These are phyloP conservation scores for Steatornis caripensis DNA, from an alignment of 2,113 vertebrate genomes.

Conservation along the genomic window DNA sequence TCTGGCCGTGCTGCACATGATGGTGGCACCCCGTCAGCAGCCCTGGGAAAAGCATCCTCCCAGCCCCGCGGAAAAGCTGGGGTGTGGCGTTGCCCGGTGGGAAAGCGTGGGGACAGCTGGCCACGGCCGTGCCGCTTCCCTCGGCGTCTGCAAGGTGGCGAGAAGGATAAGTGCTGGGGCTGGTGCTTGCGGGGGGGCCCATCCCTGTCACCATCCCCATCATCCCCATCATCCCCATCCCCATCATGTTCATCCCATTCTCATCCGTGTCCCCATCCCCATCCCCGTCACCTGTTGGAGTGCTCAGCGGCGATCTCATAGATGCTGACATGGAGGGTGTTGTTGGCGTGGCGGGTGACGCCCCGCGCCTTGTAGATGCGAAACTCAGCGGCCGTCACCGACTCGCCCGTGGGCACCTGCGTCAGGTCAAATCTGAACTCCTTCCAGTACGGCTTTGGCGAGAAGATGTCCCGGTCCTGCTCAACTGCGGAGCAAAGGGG, in stretches of 20 bases:
- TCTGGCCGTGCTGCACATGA: accelerated
- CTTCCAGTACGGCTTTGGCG: slow-evolving; percentile 90
- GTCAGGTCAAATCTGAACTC: slow-evolving; percentile 94
- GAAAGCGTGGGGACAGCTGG: background rate
- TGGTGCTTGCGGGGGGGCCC: accelerated
- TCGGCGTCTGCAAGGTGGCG: accelerated
- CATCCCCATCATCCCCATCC: too few species aligned
- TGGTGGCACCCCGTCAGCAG: background rate
- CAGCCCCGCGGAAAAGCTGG: accelerated
- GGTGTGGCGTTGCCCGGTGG: background rate
- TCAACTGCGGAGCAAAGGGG: slow-evolving; percentile 78
- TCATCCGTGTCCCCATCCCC: accelerated
- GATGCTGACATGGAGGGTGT: slow-evolving; percentile 86
- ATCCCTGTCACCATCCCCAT: background rate
- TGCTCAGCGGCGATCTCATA: slow-evolving; percentile 84
- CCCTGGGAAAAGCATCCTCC: background rate
- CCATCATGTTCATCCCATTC: too few species aligned
- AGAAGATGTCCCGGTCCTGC: slow-evolving; percentile 82
- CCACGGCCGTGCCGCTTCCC: accelerated
- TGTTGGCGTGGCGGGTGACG: slow-evolving; percentile 71
- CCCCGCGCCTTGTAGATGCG: slow-evolving; percentile 91
- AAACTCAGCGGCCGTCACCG: slow-evolving; percentile 88
- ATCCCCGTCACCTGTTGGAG: slow-evolving; percentile 76
- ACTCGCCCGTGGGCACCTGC: slow-evolving; percentile 86
- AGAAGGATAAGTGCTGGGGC: background rate